These are phyloP conservation scores for Chydorus sphaericus DNA, from an alignment of 2,888 invertebrate species.

Conservation along the genomic window DNA sequence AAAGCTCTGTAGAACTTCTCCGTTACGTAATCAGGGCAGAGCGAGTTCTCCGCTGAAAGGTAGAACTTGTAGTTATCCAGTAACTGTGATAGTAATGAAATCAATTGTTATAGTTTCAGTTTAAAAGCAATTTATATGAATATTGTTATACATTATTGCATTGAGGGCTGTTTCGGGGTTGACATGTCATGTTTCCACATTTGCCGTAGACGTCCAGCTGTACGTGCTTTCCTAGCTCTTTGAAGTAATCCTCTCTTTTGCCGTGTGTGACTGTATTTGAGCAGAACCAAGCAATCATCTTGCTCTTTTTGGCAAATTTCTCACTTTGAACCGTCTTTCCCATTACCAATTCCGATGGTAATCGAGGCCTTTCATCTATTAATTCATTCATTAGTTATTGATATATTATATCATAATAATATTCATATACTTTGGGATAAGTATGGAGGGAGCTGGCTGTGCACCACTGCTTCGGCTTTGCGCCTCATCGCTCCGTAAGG, in stretches of 20 bases:
- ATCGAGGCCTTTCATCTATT: neutral
- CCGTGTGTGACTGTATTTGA: neutral
- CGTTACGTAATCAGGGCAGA: constrained; percentile 25
- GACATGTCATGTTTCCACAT: neutral
- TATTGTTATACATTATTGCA: no score
- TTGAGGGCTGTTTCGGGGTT: neutral
- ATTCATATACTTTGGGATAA: no score
- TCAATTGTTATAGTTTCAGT: no score
- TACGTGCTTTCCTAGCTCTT: neutral
- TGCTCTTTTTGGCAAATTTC: neutral
- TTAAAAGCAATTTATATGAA: no score
- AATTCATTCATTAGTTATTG: no score
- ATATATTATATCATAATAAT: no score
- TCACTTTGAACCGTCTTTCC: neutral
- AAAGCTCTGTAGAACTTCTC: constrained; percentile 24
- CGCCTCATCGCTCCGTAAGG: neutral
- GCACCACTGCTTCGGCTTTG: neutral
- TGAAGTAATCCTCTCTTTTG: neutral
- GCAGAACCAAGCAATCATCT: neutral
- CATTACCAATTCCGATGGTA: neutral
- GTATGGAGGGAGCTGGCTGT: neutral
- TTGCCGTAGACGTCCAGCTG: neutral
- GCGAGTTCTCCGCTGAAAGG: constrained; percentile 25
- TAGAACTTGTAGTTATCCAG: constrained; percentile 16
- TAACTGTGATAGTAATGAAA: no score